Conservation (phyloP, 2,797 vertebrate species). For the Eulemur mongoz region DNA sequence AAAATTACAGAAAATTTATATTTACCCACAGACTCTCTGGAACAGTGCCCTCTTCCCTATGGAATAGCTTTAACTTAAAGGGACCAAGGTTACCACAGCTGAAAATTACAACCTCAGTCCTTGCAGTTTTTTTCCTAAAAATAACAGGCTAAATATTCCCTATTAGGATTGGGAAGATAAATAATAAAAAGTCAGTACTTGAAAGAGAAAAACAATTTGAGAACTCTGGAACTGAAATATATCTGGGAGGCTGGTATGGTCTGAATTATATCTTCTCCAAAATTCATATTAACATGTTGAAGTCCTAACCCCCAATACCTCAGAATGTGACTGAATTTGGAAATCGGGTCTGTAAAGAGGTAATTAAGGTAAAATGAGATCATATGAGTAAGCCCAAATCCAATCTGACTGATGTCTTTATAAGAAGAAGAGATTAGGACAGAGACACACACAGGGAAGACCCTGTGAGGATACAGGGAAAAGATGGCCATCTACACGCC, state of each 20-base stretch:
- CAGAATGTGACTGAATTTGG: background rate
- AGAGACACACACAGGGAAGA: background rate
- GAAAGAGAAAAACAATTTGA: background rate
- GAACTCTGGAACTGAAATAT: background rate
- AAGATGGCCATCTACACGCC: background rate
- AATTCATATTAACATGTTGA: background rate
- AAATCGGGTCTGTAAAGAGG: background rate
- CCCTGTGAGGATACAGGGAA: background rate
- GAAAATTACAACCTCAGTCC: background rate
- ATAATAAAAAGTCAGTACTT: background rate
- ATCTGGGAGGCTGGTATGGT: background rate
- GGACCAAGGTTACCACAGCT: background rate
- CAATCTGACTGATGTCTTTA: background rate
- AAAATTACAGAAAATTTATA: background rate
- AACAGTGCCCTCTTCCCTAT: background rate
- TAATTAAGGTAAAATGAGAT: background rate
- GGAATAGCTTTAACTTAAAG: background rate
- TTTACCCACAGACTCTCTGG: background rate
- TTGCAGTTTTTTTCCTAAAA: background rate
- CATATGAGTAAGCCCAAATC: no score
- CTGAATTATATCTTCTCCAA: background rate
- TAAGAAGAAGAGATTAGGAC: background rate
- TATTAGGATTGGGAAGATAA: background rate
- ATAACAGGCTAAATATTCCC: background rate
- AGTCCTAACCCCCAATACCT: background rate